phyloP scores from a whole-genome alignment of 2,888 invertebrate species.

The Charanyca ferruginea region DNA sequence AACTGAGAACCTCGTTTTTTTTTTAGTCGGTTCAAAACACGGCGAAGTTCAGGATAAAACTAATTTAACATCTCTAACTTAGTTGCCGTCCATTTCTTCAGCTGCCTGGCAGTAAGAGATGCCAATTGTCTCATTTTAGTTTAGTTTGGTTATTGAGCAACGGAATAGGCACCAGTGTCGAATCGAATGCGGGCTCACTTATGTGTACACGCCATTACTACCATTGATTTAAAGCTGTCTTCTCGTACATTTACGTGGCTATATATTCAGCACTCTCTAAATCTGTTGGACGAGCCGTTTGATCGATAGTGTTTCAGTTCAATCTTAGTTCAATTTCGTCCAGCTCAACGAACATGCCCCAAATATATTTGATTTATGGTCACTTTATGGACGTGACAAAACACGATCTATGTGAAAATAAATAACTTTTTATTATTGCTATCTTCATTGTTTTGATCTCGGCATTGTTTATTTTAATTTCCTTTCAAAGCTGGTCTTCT shows the following conservation, averaged over 20 bases:
- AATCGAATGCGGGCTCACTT: too few species aligned
- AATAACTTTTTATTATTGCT: slow-evolving; percentile 48
- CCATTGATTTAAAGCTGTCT: neutral
- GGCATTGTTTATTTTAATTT: slow-evolving; percentile 11
- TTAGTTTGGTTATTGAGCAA: too few species aligned
- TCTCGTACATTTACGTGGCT: slow-evolving; percentile 11
- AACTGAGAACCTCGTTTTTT: too few species aligned
- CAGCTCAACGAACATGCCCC: slow-evolving; percentile 41
- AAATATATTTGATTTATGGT: slow-evolving; percentile 63
- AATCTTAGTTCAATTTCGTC: slow-evolving; percentile 42
- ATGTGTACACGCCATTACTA: neutral
- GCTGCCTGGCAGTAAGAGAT: too few species aligned
- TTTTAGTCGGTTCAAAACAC: too few species aligned
- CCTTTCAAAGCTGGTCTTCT: neutral
- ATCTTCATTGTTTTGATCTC: slow-evolving; percentile 29
- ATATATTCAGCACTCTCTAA: slow-evolving; percentile 16
- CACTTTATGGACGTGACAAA: slow-evolving; percentile 45
- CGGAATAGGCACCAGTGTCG: too few species aligned
- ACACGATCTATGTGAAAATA: slow-evolving; percentile 51
- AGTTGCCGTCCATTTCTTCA: too few species aligned
- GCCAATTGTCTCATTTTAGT: too few species aligned
- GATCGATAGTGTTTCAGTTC: slow-evolving; percentile 55
- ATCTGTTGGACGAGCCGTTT: slow-evolving; percentile 24
- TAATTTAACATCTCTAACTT: too few species aligned
- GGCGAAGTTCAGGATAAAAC: too few species aligned